Percentiles rank a stretch among this genome's conserved stretches.
Conservation (phyloP, 2,113 vertebrate species). For the Nothoprocta perdicaria region DNA sequence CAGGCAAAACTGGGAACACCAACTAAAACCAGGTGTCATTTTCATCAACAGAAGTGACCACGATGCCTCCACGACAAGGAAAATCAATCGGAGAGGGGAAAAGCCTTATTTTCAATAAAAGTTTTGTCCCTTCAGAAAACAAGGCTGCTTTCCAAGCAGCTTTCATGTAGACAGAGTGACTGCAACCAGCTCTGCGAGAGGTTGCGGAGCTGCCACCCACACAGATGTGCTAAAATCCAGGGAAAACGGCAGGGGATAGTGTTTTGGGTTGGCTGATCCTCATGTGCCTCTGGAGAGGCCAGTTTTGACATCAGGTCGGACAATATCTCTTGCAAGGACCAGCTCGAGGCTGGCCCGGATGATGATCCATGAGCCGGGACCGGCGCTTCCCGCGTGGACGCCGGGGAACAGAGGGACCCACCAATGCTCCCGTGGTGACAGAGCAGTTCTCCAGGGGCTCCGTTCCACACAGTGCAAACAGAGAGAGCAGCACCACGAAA, state of each 20-base stretch:
- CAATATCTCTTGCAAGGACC: not conserved
- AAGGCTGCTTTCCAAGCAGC: not conserved
- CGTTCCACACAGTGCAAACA: not conserved
- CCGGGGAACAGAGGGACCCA: not conserved
- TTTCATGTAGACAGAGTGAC: not conserved
- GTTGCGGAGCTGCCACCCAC: not conserved
- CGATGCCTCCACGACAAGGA: not conserved
- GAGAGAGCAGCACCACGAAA: not conserved
- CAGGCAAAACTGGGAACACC: not conserved
- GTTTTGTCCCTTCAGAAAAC: not conserved
- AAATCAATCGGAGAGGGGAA: not conserved
- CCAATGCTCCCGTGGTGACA: rapidly evolving
- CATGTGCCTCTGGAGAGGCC: not conserved
- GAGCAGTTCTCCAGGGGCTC: not conserved
- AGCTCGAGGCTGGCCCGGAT: not conserved
- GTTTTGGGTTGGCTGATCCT: rapidly evolving
- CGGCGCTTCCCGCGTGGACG: rapidly evolving
- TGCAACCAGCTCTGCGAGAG: not conserved
- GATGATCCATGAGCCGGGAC: not conserved
- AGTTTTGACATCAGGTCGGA: rapidly evolving
- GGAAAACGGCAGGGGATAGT: not conserved
- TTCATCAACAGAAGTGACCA: not conserved
- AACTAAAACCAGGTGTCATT: constrained; percentile 2
- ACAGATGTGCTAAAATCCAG: not conserved
- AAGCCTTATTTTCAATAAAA: not conserved